Evolutionary conservation across 2,797 vertebrate genomes (phyloP).

Genomic region (Prunella strophiata): DNA sequence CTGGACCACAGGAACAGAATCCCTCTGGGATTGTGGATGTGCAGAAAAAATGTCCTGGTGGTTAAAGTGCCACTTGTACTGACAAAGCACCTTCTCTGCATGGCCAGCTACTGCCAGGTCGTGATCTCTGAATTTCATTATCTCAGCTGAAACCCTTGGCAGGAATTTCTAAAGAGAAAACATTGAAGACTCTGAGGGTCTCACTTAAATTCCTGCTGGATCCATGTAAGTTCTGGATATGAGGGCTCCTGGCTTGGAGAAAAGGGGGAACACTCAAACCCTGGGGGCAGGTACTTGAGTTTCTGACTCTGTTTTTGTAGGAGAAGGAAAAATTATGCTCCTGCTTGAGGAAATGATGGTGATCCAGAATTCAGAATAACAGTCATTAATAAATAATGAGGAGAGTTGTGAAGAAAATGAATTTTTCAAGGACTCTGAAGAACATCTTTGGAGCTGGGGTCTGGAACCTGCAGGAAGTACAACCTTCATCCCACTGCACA

Average conservation of each 20-base stretch:
- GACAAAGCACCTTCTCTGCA: neutral
- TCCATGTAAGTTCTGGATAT: neutral
- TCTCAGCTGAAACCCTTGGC: neutral
- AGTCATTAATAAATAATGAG: slow-evolving; percentile 52
- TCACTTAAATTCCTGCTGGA: neutral
- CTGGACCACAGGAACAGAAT: fast-evolving
- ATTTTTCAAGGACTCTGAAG: slow-evolving; percentile 28
- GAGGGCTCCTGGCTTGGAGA: neutral
- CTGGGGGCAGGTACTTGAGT: neutral
- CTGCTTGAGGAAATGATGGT: neutral
- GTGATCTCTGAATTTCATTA: neutral
- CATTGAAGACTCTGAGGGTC: neutral
- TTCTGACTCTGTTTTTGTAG: neutral
- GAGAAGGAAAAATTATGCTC: neutral
- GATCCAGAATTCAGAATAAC: neutral
- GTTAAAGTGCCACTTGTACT: neutral
- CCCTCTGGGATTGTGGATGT: neutral
- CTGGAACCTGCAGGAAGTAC: neutral
- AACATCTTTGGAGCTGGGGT: neutral
- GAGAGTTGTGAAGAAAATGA: slow-evolving; percentile 17
- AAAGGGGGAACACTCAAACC: neutral
- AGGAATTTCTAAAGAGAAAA: neutral
- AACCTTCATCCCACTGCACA: neutral
- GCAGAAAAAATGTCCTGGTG: neutral
- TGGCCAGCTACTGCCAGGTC: neutral